These are phyloP conservation scores for Drosophila lacteicornis DNA, from an alignment of 1,140 invertebrate species.

Conservation along the genomic window DNA sequence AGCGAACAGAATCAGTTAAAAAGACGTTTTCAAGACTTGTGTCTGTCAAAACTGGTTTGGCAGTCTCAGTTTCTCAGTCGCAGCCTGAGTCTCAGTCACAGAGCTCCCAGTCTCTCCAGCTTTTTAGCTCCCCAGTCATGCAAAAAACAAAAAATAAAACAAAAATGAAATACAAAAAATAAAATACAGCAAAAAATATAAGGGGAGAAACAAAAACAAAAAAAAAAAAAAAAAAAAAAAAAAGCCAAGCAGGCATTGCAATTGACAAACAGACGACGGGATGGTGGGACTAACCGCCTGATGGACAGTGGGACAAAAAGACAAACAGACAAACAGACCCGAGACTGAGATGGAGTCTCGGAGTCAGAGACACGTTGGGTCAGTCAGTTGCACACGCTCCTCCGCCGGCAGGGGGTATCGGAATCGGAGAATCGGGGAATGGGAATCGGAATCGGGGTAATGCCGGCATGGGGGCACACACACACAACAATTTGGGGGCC, in stretches of 20 bases:
- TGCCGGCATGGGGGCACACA: slow-evolving; percentile 64
- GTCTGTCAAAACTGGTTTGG: slow-evolving; percentile 80
- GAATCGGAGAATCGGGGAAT: slow-evolving; percentile 32
- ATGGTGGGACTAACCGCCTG: slow-evolving; percentile 40
- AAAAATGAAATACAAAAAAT: slow-evolving; percentile 40
- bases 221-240: slow-evolving; percentile 33
- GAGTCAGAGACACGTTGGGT: slow-evolving; percentile 64
- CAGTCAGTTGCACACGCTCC: slow-evolving; percentile 74
- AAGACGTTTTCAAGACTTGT: slow-evolving; percentile 81
- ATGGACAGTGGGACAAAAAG: slow-evolving; percentile 46
- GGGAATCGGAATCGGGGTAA: slow-evolving; percentile 40
- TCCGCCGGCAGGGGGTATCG: slow-evolving; percentile 66
- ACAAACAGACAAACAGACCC: slow-evolving; percentile 54
- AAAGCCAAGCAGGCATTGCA: slow-evolving; percentile 67
- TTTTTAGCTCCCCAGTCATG: slow-evolving; percentile 68
- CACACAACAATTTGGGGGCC: slow-evolving; percentile 63
- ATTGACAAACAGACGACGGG: slow-evolving; percentile 74
- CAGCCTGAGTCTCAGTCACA: slow-evolving; percentile 22
- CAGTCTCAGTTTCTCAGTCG: slow-evolving; percentile 40
- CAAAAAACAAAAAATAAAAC: slow-evolving; percentile 57
- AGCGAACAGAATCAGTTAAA: slow-evolving; percentile 78
- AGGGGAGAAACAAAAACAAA: slow-evolving; percentile 40
- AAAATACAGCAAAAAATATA: slow-evolving; percentile 36
- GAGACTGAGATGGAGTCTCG: slow-evolving; percentile 10
- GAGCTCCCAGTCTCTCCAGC: slow-evolving; percentile 28